These are phyloP conservation scores for Misgurnus mizolepis DNA, from an alignment of 2,113 vertebrate genomes.

Conservation along the genomic window DNA sequence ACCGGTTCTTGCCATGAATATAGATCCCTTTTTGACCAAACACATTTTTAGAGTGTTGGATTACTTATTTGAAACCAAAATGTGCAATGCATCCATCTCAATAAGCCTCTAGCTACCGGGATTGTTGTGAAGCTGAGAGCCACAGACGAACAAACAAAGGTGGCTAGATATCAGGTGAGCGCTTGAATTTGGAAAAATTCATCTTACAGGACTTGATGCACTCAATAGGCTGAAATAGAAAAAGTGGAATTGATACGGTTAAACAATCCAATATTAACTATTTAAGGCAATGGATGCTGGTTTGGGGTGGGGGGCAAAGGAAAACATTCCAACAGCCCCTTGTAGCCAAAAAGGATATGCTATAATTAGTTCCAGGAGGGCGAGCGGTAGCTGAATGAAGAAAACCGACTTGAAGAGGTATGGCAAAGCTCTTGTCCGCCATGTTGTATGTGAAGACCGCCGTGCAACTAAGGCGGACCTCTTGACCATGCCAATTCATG, in stretches of 20 bases:
- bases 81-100: conserved; percentile 15
- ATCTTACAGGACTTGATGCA: conserved; percentile 11
- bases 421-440: conserved; percentile 49
- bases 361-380: conserved; percentile 67
- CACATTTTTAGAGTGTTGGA: not conserved
- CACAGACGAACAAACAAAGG: too few relatives aligned
- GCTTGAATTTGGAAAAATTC: too few relatives aligned
- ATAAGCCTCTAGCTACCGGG: not conserved
- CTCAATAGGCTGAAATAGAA: not conserved
- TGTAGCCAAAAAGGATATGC: conserved; percentile 63
- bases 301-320: conserved; percentile 45
- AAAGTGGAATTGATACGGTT: conserved; percentile 47
- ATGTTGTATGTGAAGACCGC: conserved; percentile 41
- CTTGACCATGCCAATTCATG: conserved; percentile 54
- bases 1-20: too few relatives aligned
- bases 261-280: conserved; percentile 59
- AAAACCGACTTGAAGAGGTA: conserved; percentile 57
- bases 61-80: not conserved
- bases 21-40: too few relatives aligned
- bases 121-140: not conserved
- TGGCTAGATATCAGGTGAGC: not conserved
- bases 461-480: conserved; percentile 41
- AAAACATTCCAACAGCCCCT: conserved; percentile 62
- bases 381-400: conserved; percentile 60
- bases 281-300: conserved; percentile 46